These are phyloP conservation scores for Byasa hedistus DNA, from an alignment of 2,888 invertebrate genomes.

Conservation along the genomic window DNA sequence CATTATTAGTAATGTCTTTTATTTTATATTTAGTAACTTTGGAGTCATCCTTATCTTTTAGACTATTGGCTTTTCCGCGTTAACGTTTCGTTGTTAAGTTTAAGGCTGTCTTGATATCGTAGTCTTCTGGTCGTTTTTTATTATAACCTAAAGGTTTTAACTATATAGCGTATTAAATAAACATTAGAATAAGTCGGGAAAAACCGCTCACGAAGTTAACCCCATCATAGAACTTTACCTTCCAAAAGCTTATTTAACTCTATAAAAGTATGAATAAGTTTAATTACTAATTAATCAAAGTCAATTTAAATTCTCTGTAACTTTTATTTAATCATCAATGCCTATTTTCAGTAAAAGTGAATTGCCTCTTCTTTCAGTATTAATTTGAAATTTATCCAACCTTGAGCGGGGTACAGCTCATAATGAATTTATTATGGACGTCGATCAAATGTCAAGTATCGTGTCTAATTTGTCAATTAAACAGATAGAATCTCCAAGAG, in stretches of 20 bases:
- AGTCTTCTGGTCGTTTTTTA: too few relatives aligned
- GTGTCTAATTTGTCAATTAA: slow-evolving; percentile 23
- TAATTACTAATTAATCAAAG: slow-evolving; percentile 24
- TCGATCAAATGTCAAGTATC: slow-evolving; percentile 27
- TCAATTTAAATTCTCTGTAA: slow-evolving; percentile 17
- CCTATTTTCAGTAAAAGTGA: slow-evolving; percentile 18
- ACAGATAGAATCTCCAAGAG: slow-evolving; percentile 5
- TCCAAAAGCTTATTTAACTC: neutral
- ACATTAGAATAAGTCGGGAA: neutral
- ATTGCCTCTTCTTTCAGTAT: slow-evolving; percentile 27
- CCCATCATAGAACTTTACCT: neutral
- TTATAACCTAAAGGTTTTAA: too few relatives aligned
- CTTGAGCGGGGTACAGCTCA: slow-evolving; percentile 23
- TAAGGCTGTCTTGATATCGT: too few relatives aligned
- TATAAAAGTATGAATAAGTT: neutral
- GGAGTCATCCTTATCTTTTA: too few relatives aligned
- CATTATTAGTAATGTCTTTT: too few relatives aligned
- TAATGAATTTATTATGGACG: slow-evolving; percentile 27
- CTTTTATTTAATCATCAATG: slow-evolving; percentile 24
- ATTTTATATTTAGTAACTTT: too few relatives aligned
- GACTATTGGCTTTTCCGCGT: too few relatives aligned
- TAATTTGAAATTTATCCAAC: slow-evolving; percentile 19
- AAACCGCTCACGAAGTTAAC: neutral
- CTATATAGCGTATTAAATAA: too few relatives aligned
- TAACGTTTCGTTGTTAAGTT: too few relatives aligned